Evolutionary conservation across 2,113 vertebrate genomes (phyloP).

Genomic region (Poicephalus gulielmi): DNA sequence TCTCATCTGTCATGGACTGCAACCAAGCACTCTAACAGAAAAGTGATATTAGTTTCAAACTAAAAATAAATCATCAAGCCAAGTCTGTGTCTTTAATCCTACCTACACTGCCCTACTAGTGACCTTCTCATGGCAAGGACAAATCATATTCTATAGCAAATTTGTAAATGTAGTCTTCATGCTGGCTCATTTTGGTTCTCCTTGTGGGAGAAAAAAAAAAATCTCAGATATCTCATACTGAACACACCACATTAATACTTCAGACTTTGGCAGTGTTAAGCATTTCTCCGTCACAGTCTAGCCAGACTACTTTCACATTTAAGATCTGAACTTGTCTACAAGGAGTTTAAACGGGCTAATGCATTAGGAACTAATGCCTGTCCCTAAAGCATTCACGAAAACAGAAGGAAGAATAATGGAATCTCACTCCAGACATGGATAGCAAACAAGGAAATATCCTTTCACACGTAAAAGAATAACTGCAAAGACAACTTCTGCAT

Average conservation of each 20-base stretch:
- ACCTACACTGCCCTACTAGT: not conserved
- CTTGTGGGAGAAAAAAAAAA: not conserved
- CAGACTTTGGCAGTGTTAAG: not conserved
- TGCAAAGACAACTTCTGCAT: not conserved
- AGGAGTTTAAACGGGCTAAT: not conserved
- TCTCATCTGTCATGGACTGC: slow-evolving; percentile 53
- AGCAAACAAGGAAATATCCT: not conserved
- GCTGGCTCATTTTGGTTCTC: not conserved
- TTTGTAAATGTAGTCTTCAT: not conserved
- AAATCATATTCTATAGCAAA: not conserved
- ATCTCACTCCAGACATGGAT: not conserved
- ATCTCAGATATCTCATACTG: not conserved
- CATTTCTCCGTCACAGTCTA: not conserved
- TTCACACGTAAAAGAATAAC: not conserved
- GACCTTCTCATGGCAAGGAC: slow-evolving; percentile 22
- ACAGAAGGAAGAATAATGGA: not conserved
- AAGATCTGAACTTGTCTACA: not conserved
- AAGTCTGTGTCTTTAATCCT: slow-evolving; percentile 14
- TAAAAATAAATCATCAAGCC: slow-evolving; percentile 52
- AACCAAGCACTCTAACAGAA: slow-evolving; percentile 32
- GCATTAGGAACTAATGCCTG: not conserved
- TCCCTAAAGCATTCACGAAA: not conserved
- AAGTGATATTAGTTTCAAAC: slow-evolving; percentile 45
- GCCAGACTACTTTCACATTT: not conserved
- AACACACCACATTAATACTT: not conserved